Conservation (phyloP, 2,888 invertebrate species). For the Nephrotoma appendiculata region DNA sequence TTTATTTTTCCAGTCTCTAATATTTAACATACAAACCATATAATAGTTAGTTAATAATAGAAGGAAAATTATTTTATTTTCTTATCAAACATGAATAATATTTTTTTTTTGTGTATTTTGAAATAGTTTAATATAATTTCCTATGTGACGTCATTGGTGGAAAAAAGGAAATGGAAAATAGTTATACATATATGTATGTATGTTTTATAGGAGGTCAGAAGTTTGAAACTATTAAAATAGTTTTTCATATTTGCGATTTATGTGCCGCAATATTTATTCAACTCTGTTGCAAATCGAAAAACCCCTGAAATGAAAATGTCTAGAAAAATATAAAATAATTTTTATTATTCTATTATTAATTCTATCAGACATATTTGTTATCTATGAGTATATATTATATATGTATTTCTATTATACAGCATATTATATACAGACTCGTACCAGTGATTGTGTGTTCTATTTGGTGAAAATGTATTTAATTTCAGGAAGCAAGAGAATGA, state of each 20-base stretch:
- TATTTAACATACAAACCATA: background rate
- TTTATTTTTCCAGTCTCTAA: background rate
- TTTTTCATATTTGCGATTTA: background rate
- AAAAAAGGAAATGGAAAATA: background rate
- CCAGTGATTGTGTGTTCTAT: background rate
- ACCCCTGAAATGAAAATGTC: background rate
- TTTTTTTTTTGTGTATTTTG: background rate
- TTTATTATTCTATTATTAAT: background rate
- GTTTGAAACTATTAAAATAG: background rate
- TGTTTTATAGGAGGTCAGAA: background rate
- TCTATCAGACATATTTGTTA: background rate
- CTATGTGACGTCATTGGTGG: background rate
- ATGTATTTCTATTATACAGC: background rate
- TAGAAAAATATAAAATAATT: background rate
- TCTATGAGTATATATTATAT: background rate
- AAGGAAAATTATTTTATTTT: background rate
- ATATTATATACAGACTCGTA: background rate
- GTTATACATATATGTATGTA: background rate
- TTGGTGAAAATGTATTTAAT: background rate
- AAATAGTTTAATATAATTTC: background rate
- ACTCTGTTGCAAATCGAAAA: background rate
- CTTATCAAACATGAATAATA: background rate
- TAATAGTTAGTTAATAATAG: background rate
- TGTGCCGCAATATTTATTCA: background rate
- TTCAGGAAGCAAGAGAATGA: background rate